phyloP scores from a whole-genome alignment of 2,888 invertebrate genomes.

The Hydraecia micacea region DNA sequence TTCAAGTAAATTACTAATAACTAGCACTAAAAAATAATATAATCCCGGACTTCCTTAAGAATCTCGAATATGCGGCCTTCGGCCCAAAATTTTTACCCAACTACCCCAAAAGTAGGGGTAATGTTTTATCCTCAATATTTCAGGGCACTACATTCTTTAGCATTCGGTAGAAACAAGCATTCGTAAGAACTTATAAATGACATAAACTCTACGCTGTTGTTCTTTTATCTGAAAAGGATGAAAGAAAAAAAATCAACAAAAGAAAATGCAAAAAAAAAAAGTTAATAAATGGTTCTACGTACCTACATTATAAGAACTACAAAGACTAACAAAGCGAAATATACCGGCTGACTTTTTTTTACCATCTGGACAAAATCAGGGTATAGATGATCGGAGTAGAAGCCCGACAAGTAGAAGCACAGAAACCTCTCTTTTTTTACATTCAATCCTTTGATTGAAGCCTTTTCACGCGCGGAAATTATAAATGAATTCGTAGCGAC shows the following conservation, averaged over 20 bases:
- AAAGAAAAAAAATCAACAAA: constrained; percentile 67
- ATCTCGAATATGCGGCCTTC: background rate
- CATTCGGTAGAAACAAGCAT: constrained; percentile 68
- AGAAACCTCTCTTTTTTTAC: background rate
- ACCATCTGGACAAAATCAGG: no score
- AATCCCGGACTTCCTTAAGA: background rate
- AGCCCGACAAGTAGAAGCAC: no score
- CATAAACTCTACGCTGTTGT: constrained; percentile 69
- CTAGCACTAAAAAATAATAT: background rate
- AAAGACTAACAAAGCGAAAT: background rate
- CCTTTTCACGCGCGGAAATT: background rate
- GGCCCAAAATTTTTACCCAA: background rate
- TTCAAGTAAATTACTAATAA: background rate
- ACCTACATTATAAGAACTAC: constrained; percentile 6
- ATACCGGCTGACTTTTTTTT: background rate
- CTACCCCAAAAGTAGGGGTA: background rate
- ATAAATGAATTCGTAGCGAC: no score
- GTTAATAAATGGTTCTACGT: constrained; percentile 11
- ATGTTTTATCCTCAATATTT: constrained; percentile 4
- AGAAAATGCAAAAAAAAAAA: constrained; percentile 59
- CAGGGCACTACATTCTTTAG: constrained; percentile 1
- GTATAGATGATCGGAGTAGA: no score
- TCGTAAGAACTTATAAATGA: constrained; percentile 76
- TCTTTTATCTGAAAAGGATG: constrained; percentile 81
- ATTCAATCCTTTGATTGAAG: background rate